These are phyloP conservation scores for Lophotis ruficrista DNA, from an alignment of 2,113 vertebrate species.

Conservation along the genomic window DNA sequence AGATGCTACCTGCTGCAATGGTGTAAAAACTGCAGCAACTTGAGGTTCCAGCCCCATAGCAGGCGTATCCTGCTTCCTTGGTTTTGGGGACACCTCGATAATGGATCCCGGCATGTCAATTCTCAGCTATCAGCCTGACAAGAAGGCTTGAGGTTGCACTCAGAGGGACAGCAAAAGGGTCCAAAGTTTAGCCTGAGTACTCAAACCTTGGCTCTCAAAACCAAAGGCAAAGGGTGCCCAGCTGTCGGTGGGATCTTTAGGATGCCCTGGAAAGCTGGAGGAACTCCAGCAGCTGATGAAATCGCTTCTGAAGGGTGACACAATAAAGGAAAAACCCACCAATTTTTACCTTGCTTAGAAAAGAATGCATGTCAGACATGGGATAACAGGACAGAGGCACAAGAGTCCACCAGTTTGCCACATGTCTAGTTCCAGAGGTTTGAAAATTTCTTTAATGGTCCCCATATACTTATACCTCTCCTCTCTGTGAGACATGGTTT, in stretches of 20 bases:
- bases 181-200: background rate
- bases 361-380: background rate
- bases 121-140: background rate
- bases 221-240: background rate
- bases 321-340: background rate
- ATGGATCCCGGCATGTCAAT: background rate
- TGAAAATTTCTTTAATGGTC: background rate
- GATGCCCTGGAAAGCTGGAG: background rate
- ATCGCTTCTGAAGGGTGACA: background rate
- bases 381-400: background rate
- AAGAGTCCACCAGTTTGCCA: background rate
- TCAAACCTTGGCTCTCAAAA: background rate
- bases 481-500: background rate
- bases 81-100: background rate
- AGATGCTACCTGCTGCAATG: background rate
- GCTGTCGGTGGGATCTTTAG: background rate
- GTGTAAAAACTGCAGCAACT: background rate
- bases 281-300: background rate
- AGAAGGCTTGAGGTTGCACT: background rate
- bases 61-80: background rate
- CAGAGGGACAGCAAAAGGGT: background rate
- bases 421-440: background rate
- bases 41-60: background rate
- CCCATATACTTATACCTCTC: rapidly evolving
- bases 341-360: background rate